phyloP scores from a whole-genome alignment of 2,888 invertebrate genomes.

The Heliconius ethilla region DNA sequence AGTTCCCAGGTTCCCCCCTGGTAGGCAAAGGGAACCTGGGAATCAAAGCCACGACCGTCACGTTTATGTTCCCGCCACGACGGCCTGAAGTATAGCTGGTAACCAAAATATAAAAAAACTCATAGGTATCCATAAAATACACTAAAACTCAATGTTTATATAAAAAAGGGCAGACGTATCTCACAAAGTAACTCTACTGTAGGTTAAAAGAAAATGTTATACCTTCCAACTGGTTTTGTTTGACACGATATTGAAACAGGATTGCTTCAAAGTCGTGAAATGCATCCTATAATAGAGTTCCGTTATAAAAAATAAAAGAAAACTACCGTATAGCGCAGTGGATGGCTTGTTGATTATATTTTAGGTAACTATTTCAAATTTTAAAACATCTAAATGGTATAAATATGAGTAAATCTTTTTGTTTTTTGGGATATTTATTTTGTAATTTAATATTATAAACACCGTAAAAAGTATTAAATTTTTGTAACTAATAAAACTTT shows the following conservation, averaged over 20 bases:
- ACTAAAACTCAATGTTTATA: neutral
- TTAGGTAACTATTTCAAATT: neutral
- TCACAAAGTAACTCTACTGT: neutral
- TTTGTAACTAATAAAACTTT: no score
- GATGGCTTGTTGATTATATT: neutral
- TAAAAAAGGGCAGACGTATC: neutral
- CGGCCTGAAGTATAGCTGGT: no score
- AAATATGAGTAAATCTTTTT: neutral
- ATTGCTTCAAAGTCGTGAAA: slow-evolving; percentile 14
- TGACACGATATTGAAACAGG: slow-evolving; percentile 22
- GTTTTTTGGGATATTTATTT: no score
- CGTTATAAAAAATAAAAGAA: slow-evolving; percentile 15
- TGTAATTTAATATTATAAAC: no score
- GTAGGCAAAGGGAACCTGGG: neutral
- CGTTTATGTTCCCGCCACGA: no score
- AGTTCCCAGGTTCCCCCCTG: no score
- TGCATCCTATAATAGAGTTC: slow-evolving; percentile 20
- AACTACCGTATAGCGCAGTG: neutral
- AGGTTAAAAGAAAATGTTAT: slow-evolving; percentile 20
- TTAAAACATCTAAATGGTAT: neutral
- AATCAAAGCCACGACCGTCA: no score
- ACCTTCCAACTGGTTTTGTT: slow-evolving; percentile 24
- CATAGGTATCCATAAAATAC: neutral
- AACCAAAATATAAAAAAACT: neutral
- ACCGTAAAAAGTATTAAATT: no score